These are phyloP conservation scores for Sebastes schlegelii DNA, from an alignment of 2,113 vertebrate genomes.

Conservation along the genomic window DNA sequence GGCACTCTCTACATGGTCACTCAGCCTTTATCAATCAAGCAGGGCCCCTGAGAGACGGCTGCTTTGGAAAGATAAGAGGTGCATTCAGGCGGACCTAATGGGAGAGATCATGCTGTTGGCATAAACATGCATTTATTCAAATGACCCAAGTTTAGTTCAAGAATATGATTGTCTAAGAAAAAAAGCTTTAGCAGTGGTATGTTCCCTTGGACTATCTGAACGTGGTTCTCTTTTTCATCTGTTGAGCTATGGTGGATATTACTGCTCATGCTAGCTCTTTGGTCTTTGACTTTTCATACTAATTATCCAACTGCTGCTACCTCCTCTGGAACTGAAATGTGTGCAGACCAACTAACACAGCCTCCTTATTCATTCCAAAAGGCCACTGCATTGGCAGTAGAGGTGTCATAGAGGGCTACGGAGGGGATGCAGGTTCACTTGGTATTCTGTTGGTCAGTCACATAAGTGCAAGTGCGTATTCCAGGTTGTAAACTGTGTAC, in stretches of 20 bases:
- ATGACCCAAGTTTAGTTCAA: neutral
- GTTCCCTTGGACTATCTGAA: too few relatives aligned
- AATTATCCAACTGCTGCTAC: neutral
- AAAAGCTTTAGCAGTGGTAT: neutral
- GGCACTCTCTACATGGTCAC: neutral
- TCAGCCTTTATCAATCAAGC: conserved; percentile 47
- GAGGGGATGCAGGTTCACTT: too few relatives aligned
- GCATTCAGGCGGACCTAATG: conserved; percentile 34
- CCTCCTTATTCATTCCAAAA: too few relatives aligned
- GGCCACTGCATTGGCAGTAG: too few relatives aligned
- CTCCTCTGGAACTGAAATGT: neutral
- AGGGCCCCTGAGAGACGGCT: conserved; percentile 16
- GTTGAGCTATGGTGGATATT: too few relatives aligned
- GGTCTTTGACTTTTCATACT: neutral
- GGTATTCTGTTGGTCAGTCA: too few relatives aligned
- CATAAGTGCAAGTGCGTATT: too few relatives aligned
- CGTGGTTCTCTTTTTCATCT: too few relatives aligned
- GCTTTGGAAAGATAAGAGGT: conserved; percentile 32
- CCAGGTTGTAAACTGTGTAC: too few relatives aligned
- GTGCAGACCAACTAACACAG: neutral
- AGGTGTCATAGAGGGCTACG: too few relatives aligned
- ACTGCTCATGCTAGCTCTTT: neutral
- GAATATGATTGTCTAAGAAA: neutral
- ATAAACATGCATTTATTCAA: conserved; percentile 27
- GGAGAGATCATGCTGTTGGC: conserved; percentile 23